A percentile compares a stretch with the other conserved stretches of the same genome.
phyloP scores from a whole-genome alignment of 2,113 vertebrate genomes.

The Recurvirostra avosetta region DNA sequence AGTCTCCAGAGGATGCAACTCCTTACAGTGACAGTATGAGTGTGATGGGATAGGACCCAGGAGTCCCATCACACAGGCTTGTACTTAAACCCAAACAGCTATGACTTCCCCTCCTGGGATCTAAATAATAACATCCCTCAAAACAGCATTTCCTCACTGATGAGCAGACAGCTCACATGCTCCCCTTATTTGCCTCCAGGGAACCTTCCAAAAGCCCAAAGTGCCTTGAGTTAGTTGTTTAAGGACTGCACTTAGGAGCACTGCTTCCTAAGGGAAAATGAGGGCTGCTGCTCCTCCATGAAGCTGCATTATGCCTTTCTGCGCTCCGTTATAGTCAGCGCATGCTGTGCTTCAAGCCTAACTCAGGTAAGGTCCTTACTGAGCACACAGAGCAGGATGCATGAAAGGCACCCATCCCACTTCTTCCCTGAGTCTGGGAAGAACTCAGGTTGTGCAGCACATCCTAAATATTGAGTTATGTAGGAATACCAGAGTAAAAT shows the following conservation, averaged over 20 bases:
- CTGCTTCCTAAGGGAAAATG: neutral
- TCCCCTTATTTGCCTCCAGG: slow-evolving; percentile 8
- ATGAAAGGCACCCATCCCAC: neutral
- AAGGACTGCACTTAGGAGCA: neutral
- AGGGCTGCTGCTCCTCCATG: neutral
- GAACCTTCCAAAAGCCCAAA: neutral
- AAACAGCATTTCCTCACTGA: neutral
- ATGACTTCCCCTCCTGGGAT: neutral
- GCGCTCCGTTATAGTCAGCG: neutral
- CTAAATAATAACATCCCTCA: slow-evolving; percentile 29
- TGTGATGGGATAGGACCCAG: neutral
- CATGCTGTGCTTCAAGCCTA: neutral
- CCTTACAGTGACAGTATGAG: neutral
- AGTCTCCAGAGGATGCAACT: neutral
- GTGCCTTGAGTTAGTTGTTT: neutral
- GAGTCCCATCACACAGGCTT: neutral
- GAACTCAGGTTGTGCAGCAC: neutral
- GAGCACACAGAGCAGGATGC: neutral
- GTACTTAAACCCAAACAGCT: neutral
- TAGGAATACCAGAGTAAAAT: neutral
- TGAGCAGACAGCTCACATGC: neutral
- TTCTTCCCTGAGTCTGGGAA: neutral
- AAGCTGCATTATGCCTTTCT: neutral
- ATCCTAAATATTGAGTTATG: neutral
- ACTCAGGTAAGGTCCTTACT: neutral